Evolutionary conservation across 2,113 vertebrate species (phyloP), one percentile per base, ranked within the genome.

Genomic region (Ceyx melanurus): DNA sequence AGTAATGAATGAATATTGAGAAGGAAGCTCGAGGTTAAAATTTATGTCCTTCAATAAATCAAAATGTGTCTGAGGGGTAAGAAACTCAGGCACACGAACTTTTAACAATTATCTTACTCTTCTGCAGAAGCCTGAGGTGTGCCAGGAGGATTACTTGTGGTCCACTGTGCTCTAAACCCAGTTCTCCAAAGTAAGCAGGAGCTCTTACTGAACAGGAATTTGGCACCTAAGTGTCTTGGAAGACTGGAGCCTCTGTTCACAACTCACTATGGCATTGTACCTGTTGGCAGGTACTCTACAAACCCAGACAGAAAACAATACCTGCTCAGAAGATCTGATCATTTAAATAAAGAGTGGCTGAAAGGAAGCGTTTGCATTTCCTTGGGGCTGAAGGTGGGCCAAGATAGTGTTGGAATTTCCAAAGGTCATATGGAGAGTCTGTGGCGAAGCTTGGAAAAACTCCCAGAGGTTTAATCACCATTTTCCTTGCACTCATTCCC

Each of bases 11-110:
- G 90, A 92, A 61, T 65, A 89, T 51, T 83, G 75, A 87, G 75
- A 88, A 93, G 88, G 77, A 88, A 96, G 74, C 76, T 85, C 56
- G 86, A 86, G 66, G 81, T 95, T 94, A 92, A 92, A 84, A 90
- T 90, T 35, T 56, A 65, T 81, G 45, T 80, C 62, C 66, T 81
- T 33, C 45, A 86, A 77, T 92, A 89, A 92, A 92, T 79, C 83
- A 94, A 70, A 93, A 60, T 42, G 15, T 48, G 53, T 82, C 60
- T 70, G 37, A 93, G 37, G 8, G 9, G 40, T 76, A 68, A 82
- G 90, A 68, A 94, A 82, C 2, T 2, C 33, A 89, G 16, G 33
- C 71, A 82, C 9, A 26, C 0, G 8, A 46, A 46, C 58, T 79
- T 86, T 23, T 46, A 57, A 68, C 23, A 87, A 64, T 40, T 48